Percentiles rank a stretch among this genome's conserved stretches.
phyloP scores from a whole-genome alignment of 2,113 vertebrate genomes.

The Mus spicilegus region DNA sequence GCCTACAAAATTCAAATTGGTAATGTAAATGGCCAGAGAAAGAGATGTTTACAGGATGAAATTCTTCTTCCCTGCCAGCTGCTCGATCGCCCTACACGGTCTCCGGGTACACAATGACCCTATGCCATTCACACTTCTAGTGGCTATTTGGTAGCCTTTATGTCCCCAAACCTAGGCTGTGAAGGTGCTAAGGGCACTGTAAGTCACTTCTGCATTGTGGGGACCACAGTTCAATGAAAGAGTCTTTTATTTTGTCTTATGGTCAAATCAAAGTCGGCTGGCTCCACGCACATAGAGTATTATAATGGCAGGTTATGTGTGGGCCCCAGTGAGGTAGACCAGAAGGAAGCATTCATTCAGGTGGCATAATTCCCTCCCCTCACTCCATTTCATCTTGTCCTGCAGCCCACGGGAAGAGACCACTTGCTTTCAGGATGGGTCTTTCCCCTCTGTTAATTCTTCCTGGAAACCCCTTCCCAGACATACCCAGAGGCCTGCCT shows the following conservation, averaged over 20 bases:
- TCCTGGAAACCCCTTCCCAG: not conserved
- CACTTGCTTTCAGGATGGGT: not conserved
- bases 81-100: not conserved
- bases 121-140: not conserved
- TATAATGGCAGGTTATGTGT: not conserved
- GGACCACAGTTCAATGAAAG: not conserved
- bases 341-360: not conserved
- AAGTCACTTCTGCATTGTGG: not conserved
- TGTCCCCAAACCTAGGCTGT: not conserved
- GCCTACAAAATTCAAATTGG: slow-evolving; percentile 21
- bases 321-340: not conserved
- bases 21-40: slow-evolving; percentile 37
- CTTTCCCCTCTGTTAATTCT: not conserved
- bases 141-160: not conserved
- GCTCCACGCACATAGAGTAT: no score
- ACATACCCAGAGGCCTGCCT: not conserved
- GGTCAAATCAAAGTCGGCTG: not conserved
- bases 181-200: not conserved
- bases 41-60: not conserved
- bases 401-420: not conserved
- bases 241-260: not conserved
- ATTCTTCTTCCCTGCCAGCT: not conserved
- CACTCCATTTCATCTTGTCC: not conserved
- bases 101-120: not conserved
- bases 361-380: not conserved